Evolutionary conservation across 2,888 invertebrate species (phyloP).

Genomic region (Drosophila borborema): DNA sequence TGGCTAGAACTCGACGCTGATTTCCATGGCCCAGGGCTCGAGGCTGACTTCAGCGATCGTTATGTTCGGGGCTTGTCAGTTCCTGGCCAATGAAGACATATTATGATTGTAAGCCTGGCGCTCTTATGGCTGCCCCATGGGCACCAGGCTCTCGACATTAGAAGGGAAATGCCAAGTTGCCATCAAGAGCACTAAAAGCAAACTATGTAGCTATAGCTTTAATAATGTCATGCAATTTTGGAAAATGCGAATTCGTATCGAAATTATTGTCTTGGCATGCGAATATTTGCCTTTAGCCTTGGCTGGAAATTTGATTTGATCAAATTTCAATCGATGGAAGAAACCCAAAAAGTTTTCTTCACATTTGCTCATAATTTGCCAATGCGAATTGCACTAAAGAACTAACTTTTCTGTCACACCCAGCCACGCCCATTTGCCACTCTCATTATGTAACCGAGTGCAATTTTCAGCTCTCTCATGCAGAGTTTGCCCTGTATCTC

Average conservation of each 20-base stretch:
- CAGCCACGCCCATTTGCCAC: slow-evolving; percentile 4
- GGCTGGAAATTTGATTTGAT: slow-evolving; percentile 2
- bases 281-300: neutral
- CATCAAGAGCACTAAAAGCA: neutral
- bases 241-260: neutral
- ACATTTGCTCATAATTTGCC: slow-evolving; percentile 52
- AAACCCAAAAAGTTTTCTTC: slow-evolving; percentile 2
- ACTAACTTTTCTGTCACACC: slow-evolving; percentile 44
- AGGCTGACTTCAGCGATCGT: slow-evolving; percentile 42
- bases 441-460: slow-evolving; percentile 61
- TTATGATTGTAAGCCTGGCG: slow-evolving; percentile 24
- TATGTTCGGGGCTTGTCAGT: slow-evolving; percentile 44
- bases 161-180: slow-evolving; percentile 14
- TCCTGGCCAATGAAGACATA: slow-evolving; percentile 53
- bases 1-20: slow-evolving; percentile 53
- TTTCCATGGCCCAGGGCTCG: slow-evolving; percentile 56
- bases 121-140: slow-evolving; percentile 30
- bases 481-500: slow-evolving; percentile 33
- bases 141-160: slow-evolving; percentile 18
- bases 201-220: neutral
- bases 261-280: neutral
- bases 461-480: slow-evolving; percentile 50
- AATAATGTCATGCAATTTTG: slow-evolving; percentile 1
- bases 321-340: neutral
- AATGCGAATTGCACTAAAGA: slow-evolving; percentile 42